Evolutionary conservation across 2,888 invertebrate genomes (phyloP).

Genomic region (Agrenia bidenticulata): DNA sequence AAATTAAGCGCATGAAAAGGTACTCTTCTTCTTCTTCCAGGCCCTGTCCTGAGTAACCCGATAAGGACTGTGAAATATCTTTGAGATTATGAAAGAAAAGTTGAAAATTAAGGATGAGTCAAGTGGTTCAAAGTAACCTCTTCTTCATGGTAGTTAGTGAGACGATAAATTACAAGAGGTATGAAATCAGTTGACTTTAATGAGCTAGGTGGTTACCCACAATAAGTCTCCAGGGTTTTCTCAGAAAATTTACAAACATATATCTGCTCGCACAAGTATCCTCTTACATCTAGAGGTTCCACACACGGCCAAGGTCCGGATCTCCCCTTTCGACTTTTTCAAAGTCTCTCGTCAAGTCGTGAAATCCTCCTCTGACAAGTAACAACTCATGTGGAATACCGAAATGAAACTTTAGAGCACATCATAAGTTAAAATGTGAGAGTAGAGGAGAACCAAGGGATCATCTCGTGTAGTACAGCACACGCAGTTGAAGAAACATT

Average conservation of each 20-base stretch:
- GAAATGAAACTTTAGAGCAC: slow-evolving; percentile 5
- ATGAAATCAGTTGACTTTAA: slow-evolving; percentile 24
- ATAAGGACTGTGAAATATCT: slow-evolving; percentile 7
- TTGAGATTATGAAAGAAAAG: slow-evolving; percentile 1
- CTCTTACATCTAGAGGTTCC: too few species aligned
- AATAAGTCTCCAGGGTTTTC: slow-evolving; percentile 11
- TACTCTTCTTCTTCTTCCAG: neutral
- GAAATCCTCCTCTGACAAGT: neutral
- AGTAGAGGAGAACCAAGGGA: neutral
- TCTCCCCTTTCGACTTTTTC: neutral
- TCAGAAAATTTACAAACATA: neutral
- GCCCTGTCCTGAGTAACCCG: neutral
- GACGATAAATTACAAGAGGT: slow-evolving; percentile 15
- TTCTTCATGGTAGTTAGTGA: slow-evolving; percentile 15
- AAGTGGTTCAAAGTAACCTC: slow-evolving; percentile 11
- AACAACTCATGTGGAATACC: slow-evolving; percentile 10
- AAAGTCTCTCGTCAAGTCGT: too few species aligned
- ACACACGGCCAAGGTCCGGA: too few species aligned
- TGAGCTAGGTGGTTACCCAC: slow-evolving; percentile 20
- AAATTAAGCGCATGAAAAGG: neutral
- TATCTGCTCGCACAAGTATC: slow-evolving; percentile 10
- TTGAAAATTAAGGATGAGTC: slow-evolving; percentile 4
- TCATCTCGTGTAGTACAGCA: neutral
- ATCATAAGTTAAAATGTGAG: neutral
- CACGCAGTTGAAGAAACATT: neutral